Percentiles rank a stretch among this genome's conserved stretches.
Conservation (phyloP, 1,140 invertebrate genomes). For the Drosophila carrolli region DNA sequence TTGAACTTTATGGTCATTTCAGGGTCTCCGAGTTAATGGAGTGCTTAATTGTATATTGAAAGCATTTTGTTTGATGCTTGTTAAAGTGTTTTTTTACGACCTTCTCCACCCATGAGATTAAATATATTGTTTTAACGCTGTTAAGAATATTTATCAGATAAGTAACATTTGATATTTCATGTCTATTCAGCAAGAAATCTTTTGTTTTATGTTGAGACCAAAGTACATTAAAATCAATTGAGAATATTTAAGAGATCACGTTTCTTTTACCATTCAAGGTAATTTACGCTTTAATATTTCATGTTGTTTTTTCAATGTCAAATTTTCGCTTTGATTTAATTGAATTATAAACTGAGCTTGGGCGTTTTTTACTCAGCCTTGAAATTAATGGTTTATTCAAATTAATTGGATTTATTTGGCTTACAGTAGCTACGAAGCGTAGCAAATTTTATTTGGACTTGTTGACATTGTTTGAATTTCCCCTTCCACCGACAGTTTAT, state of each 20-base stretch:
- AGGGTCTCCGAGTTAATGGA: conserved; percentile 23
- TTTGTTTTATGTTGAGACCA: no score
- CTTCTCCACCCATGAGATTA: background rate
- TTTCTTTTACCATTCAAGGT: conserved; percentile 6
- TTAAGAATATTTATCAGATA: background rate
- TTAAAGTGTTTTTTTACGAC: conserved; percentile 20
- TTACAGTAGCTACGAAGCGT: conserved; percentile 45
- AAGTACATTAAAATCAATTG: no score
- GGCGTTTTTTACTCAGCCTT: conserved; percentile 28
- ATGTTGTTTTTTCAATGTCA: conserved; percentile 7
- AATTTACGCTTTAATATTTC: background rate
- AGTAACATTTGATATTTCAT: background rate
- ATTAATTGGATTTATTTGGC: conserved; percentile 43
- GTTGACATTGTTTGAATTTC: conserved; percentile 37
- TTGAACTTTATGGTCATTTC: conserved; percentile 16
- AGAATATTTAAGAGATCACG: no score
- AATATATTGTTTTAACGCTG: background rate
- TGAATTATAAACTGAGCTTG: conserved; percentile 13
- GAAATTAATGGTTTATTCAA: conserved; percentile 54
- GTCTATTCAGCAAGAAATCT: background rate
- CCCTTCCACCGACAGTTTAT: conserved; percentile 6
- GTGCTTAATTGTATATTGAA: conserved; percentile 48
- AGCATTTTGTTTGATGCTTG: conserved; percentile 42
- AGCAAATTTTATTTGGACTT: conserved; percentile 33
- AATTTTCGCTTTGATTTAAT: conserved; percentile 18